phyloP scores from a whole-genome alignment of 2,797 vertebrate genomes.

The Amblyraja radiata region DNA sequence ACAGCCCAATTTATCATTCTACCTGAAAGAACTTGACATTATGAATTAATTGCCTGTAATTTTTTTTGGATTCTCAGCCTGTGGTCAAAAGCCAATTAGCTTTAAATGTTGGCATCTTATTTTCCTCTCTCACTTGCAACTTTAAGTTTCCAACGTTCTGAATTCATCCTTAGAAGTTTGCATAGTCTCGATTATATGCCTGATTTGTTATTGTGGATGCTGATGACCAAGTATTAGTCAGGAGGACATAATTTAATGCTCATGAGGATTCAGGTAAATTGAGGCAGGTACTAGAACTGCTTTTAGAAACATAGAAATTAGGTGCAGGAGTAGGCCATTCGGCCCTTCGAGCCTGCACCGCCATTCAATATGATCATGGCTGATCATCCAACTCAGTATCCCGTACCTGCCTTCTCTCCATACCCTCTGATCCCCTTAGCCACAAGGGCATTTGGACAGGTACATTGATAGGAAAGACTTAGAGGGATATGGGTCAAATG shows the following conservation, averaged over 20 bases:
- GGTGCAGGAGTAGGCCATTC: too few relatives aligned
- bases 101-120: not conserved
- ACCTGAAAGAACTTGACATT: not conserved
- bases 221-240: not conserved
- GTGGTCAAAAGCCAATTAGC: not conserved
- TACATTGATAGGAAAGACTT: too few relatives aligned
- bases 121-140: not conserved
- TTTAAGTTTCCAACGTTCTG: not conserved
- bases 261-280: not conserved
- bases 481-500: too few relatives aligned
- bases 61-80: not conserved
- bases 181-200: not conserved
- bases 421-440: too few relatives aligned
- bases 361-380: too few relatives aligned
- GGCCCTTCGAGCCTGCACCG: too few relatives aligned
- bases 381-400: too few relatives aligned
- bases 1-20: not conserved
- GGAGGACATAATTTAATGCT: not conserved
- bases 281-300: not conserved
- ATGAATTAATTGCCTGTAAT: not conserved
- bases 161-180: not conserved
- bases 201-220: not conserved
- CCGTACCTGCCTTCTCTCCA: too few relatives aligned
- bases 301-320: too few relatives aligned
- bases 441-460: too few relatives aligned